Base-by-base conservation (phyloP, 2,113 vertebrate species). In the Platichthys flesus region DNA sequence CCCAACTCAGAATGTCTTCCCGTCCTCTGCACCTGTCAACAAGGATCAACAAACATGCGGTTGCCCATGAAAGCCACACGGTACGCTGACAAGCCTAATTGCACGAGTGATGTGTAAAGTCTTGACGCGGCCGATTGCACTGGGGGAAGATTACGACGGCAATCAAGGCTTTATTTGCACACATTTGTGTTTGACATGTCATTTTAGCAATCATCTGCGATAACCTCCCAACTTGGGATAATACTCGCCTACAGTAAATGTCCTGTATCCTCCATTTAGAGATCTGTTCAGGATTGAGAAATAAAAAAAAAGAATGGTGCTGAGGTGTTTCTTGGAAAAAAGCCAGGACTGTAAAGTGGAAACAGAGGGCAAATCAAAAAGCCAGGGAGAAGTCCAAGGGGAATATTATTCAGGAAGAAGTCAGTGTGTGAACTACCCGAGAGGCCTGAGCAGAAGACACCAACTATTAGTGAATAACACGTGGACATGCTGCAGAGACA, bases 301-400 rank as follows among this genome's bases (percentile, higher is more conserved):
- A n/a, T 9, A 10, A 15, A 54, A 14, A 52, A 47, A 14, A 20
- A 57, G 9, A 62, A 72, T 66, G 71, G 52, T 84, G 88, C 87
- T 88, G 87, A 86, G 87, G 86, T 85, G 90, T 84, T 87, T 80
- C 81, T 84, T 93, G 90, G 90, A 87, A 74, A 78, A 76, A 21
- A 66, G 87, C 89, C 92, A 93, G 62, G 62, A 82, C 74, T 81
- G 80, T 74, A 92, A 91, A 92, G 89, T 92, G 86, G 88, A 92
- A 92, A 92, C 86, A 91, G 91, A 93, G 89, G 92, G 82, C 90
- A 76, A 88, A 91, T 89, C 82, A 88, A 80, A 90, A 92, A 72
- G 66, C 47, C n/a, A 52, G 74, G 35, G 78, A 87, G 82, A 85
- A 76, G 67, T 81, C 91, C 75, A 9, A 81, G 35, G 88, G 80